These are phyloP conservation scores for Iphiclides podalirius DNA, from an alignment of 2,888 invertebrate species.

Conservation along the genomic window DNA sequence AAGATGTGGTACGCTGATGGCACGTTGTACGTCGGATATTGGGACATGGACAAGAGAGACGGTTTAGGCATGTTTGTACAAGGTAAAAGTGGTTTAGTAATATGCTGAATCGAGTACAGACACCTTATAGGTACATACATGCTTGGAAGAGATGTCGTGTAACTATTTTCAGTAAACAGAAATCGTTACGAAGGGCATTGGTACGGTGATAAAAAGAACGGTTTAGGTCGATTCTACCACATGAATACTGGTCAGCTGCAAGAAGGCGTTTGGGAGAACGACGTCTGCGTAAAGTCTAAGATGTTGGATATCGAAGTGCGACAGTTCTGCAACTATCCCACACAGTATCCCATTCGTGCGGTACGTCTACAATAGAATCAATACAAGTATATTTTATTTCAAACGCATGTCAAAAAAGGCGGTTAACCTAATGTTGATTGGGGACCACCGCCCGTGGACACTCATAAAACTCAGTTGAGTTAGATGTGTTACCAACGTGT, in stretches of 20 bases:
- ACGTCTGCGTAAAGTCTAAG: slow-evolving; percentile 75
- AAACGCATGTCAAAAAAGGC: no score
- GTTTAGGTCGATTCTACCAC: slow-evolving; percentile 83
- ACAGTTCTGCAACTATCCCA: slow-evolving; percentile 76
- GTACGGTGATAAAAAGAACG: slow-evolving; percentile 76
- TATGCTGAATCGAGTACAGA: not conserved
- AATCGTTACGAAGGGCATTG: slow-evolving; percentile 85
- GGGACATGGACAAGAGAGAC: slow-evolving; percentile 66
- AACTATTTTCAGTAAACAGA: slow-evolving; percentile 66
- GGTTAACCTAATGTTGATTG: no score
- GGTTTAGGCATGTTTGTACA: slow-evolving; percentile 78
- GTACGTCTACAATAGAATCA: slow-evolving; percentile 58
- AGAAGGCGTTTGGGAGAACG: slow-evolving; percentile 82
- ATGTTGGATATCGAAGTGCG: slow-evolving; percentile 81
- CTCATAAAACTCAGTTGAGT: no score
- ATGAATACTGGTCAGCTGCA: slow-evolving; percentile 83
- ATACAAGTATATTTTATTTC: no score
- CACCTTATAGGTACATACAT: no score
- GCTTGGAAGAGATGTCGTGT: no score
- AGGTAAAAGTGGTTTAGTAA: slow-evolving; percentile 45
- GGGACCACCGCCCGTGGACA: no score
- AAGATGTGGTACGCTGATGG: slow-evolving; percentile 82
- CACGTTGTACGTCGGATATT: slow-evolving; percentile 82
- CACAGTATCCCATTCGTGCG: slow-evolving; percentile 75
- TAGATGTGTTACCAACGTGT: no score